Percentiles rank a stretch among this genome's conserved stretches.
Conservation (phyloP, 2,888 invertebrate genomes). For the Apamea anceps region DNA sequence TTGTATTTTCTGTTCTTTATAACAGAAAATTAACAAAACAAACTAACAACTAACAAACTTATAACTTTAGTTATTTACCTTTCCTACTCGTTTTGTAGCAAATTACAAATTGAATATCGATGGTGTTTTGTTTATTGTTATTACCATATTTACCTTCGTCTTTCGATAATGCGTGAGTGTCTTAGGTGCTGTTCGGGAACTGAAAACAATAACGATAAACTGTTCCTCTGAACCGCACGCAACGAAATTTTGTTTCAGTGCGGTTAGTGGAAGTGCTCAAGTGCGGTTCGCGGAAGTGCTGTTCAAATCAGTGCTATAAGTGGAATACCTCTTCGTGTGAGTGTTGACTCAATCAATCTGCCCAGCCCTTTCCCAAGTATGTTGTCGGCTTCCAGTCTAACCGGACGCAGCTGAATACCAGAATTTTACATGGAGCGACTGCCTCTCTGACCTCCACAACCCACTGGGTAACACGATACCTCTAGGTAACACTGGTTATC, state of each 20-base stretch:
- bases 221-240: too few relatives aligned
- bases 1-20: slow-evolving; percentile 5
- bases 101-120: not conserved
- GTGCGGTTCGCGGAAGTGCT: too few relatives aligned
- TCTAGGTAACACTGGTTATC: not conserved
- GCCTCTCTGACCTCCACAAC: not conserved
- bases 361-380: not conserved
- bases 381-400: not conserved
- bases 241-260: too few relatives aligned
- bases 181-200: too few relatives aligned
- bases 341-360: not conserved
- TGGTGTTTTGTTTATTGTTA: slow-evolving; percentile 8
- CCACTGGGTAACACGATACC: not conserved
- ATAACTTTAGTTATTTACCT: slow-evolving; percentile 29
- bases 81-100: not conserved
- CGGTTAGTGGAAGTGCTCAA: too few relatives aligned
- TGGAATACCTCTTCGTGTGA: too few relatives aligned
- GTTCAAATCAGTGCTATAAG: too few relatives aligned
- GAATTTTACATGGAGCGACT: not conserved
- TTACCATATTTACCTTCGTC: not conserved
- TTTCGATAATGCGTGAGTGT: not conserved
- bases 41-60: too few relatives aligned
- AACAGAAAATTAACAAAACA: too few relatives aligned
- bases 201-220: too few relatives aligned
- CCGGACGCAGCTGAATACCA: not conserved